Evolutionary conservation across 1,140 invertebrate genomes (phyloP).

Genomic region (Planococcus citri): DNA sequence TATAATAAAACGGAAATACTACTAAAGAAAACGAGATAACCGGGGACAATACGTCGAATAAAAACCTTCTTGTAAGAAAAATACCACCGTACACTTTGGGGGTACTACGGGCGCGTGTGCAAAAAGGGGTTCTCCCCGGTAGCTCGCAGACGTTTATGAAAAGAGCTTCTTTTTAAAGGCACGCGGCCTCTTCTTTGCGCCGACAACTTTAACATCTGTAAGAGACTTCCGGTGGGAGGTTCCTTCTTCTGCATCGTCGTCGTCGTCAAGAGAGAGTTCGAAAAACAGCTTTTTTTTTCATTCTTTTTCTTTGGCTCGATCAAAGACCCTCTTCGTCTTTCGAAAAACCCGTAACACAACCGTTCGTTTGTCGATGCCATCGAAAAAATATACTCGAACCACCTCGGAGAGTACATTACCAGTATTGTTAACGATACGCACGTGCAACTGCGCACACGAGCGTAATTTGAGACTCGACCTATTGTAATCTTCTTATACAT

Average conservation of each 20-base stretch:
- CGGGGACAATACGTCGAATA: not conserved
- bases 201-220: conserved; percentile 14
- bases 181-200: not conserved
- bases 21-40: not conserved
- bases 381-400: conserved; percentile 1
- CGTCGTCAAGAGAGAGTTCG: no score
- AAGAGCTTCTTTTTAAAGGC: conserved; percentile 7
- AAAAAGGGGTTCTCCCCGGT: not conserved
- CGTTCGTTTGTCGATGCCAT: no score
- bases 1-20: not conserved
- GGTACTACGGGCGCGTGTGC: not conserved
- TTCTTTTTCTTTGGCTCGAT: no score
- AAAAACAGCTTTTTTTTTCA: not conserved
- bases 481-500: not conserved
- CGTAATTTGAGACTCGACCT: conserved; percentile 5
- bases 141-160: no score
- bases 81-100: not conserved
- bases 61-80: not conserved
- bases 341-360: no score
- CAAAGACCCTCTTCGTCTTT: no score
- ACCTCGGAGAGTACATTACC: no score
- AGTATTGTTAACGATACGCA: conserved; percentile 13
- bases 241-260: no score
- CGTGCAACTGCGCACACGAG: conserved; percentile 17
- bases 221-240: conserved; percentile 16